Evolutionary conservation across 2,113 vertebrate species (phyloP), one percentile per base, ranked within the genome.

Genomic region (Oxyura jamaicensis): DNA sequence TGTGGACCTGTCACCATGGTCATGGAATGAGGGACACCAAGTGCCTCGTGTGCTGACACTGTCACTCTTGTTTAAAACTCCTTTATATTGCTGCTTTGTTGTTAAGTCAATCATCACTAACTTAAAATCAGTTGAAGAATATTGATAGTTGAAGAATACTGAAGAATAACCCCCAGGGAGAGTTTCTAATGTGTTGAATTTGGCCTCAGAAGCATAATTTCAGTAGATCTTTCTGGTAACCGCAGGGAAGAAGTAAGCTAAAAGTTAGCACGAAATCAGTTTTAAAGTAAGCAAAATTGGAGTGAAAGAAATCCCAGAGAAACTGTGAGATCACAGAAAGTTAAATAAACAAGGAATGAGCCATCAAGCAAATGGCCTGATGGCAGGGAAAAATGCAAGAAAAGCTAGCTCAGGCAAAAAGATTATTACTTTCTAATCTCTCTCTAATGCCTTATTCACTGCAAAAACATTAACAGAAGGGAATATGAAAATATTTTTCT

Each of bases 1-100:
- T 0, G 0, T 53, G 29, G 4, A 48, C 7, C 10, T 56, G 19
- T 10, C 29, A 56, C 22, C 11, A 20, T 0, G 0, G 9, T 19
- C 12, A 7, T 63, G n/a, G 39, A 96, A 48, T 33, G 8, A 8
- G 20, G 29, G 31, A 72, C 84, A 68, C 5, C 3, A 66, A 72
- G 21, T 23, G 10, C 14, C 3, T 60, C 2, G 1, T 4, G 2
- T n/a, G 25, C 26, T 86, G 56, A 63, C 71, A 53, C 28, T 63
- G 6, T 71, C n/a, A 68, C 16, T 39, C 2, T 53, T 0, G 1
- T 10, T 85, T 79, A 36, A 77, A 19, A 4, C 5, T 67, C 46
- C 17, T 75, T 65, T 22, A 50, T 85, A 48, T 66, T 74, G 10
- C 4, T 52, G 10, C 42, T 56, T 35, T 62, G 28, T 69, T 79